Evolutionary conservation across 2,113 vertebrate genomes (phyloP), one percentile per base, ranked within the genome.

Genomic region (Eulacestoma nigropectus): DNA sequence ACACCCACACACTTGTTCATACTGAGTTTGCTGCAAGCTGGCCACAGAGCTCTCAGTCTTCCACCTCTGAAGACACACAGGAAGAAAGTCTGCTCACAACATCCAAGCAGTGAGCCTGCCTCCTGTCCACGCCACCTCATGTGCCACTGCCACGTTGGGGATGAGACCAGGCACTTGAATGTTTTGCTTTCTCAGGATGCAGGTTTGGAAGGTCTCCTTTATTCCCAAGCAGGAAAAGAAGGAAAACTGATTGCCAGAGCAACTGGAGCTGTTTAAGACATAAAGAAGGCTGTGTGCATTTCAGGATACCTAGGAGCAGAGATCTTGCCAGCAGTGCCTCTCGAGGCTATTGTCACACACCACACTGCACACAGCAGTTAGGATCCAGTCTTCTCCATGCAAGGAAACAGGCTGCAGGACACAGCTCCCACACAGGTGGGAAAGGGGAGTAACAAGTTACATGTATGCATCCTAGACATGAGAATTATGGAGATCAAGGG

Each of bases 161-260:
- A 30, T 2, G 10, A 52, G 21, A 44, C 11, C 0, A 5, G 29
- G 46, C 32, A 62, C 27, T 6, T 29, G 1, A 0, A 17, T 0
- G 3, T 14, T 84, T 74, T 75, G 5, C 35, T 75, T 72, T 68
- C 44, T 72, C 49, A 27, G 27, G 30, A 47, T 33, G 27, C 13
- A 60, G 7, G 22, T 82, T 70, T 93, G 41, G 65, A 85, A 85
- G 35, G 6, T 47, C 19, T 27, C 16, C 21, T 59, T 37, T 82
- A 32, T 10, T 79, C 44, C 21, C 41, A 35, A 14, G 30, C 4
- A 37, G 10, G 11, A 89, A 87, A 78, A 41, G 30, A 72, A 32
- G 25, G 53, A 75, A 72, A 90, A 56, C 9, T 26, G 17, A 52
- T 67, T 75, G 6, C 18, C 62, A 59, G 53, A 33, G 29, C 26